Conservation (phyloP, 2,888 invertebrate genomes). For the Melieria omissa region DNA sequence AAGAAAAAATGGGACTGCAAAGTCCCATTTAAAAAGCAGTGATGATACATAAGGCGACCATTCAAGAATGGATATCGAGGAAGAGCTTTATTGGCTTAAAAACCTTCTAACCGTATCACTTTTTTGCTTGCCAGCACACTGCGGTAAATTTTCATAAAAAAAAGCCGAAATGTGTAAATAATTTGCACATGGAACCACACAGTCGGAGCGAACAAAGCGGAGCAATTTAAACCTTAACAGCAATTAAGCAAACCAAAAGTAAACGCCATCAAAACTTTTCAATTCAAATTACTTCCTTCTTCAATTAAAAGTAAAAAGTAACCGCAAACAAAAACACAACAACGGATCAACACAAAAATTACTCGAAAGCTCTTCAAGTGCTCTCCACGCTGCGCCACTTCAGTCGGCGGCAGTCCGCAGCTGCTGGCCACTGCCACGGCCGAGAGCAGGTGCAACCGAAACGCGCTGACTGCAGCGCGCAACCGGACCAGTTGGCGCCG, state of each 20-base stretch:
- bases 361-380: not conserved
- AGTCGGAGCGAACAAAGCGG: not conserved
- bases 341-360: not conserved
- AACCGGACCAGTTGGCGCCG: not conserved
- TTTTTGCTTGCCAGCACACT: too few relatives aligned
- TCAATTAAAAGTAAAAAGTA: slow-evolving; percentile 32
- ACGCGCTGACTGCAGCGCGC: slow-evolving; percentile 10
- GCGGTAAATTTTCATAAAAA: too few relatives aligned
- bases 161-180: too few relatives aligned
- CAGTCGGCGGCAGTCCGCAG: not conserved
- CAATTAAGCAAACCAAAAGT: slow-evolving; percentile 33
- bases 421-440: not conserved
- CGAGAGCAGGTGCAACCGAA: not conserved
- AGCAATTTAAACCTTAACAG: slow-evolving; percentile 23
- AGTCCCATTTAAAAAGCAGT: too few relatives aligned
- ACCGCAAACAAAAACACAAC: slow-evolving; percentile 20
- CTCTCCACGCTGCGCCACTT: not conserved
- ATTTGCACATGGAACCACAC: not conserved
- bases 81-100: too few relatives aligned
- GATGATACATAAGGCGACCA: too few relatives aligned
- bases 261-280: slow-evolving; percentile 27
- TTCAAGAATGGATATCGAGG: too few relatives aligned
- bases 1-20: too few relatives aligned
- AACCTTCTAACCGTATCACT: too few relatives aligned
- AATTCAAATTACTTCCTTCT: slow-evolving; percentile 31